phyloP scores from a whole-genome alignment of 2,888 invertebrate genomes.

The Azorinus chamasolen region DNA sequence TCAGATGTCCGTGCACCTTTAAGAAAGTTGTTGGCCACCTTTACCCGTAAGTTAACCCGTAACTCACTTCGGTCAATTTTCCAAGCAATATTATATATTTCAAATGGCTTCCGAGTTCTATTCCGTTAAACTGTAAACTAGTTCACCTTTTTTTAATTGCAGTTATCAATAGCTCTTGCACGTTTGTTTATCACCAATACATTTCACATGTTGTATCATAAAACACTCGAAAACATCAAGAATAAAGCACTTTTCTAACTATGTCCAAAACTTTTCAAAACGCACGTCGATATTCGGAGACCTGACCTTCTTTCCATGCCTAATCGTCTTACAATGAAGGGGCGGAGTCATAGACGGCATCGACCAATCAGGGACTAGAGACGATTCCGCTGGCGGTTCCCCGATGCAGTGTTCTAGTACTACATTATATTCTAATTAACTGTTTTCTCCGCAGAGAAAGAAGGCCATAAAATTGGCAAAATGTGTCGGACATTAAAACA shows the following conservation, averaged over 20 bases:
- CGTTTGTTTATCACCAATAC: too few species aligned
- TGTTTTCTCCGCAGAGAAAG: constrained; percentile 34
- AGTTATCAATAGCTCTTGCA: too few species aligned
- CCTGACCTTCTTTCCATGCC: constrained; percentile 37
- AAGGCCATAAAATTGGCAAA: constrained; percentile 67
- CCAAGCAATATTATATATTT: too few species aligned
- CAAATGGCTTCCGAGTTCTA: too few species aligned
- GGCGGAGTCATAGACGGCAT: constrained; percentile 29
- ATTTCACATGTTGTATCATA: too few species aligned
- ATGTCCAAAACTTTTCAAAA: constrained; percentile 28
- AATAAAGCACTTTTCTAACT: constrained; percentile 35
- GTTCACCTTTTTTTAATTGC: too few species aligned
- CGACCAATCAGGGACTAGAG: constrained; percentile 32
- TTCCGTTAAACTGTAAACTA: too few species aligned
- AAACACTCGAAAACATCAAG: neutral
- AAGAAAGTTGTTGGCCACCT: too few species aligned
- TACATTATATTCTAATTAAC: constrained; percentile 63
- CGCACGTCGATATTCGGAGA: constrained; percentile 15
- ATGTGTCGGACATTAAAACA: constrained; percentile 73
- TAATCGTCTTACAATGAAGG: constrained; percentile 12
- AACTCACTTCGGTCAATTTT: too few species aligned
- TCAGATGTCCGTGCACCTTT: neutral
- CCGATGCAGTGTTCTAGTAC: constrained; percentile 16
- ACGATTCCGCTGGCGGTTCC: constrained; percentile 21
- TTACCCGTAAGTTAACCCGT: too few species aligned